Base-by-base conservation (phyloP, 2,797 vertebrate genomes). In the Peromyscus eremicus region DNA sequence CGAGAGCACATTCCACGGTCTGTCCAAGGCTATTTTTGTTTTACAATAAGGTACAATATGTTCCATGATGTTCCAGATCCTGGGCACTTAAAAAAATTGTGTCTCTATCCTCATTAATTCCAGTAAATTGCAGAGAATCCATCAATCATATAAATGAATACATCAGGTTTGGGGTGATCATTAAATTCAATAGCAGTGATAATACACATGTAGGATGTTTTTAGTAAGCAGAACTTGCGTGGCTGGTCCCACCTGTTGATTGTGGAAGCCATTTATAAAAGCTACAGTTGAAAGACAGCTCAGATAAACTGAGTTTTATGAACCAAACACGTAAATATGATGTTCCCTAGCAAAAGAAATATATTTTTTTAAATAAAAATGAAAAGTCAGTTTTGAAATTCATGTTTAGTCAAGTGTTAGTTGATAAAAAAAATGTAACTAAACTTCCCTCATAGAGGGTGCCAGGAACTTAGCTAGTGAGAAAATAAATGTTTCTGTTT, bases 31-130 rank as follows among this genome's bases (percentile, higher is more conserved):
- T 98, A 97, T 98, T 97, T 97, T 97, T 98, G 93, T 96, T 97
- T 97, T 97, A 97, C 97, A 97, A 95, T 97, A 97, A 98, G 96
- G 96, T 97, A 97, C 97, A 97, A 70, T 88, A 52, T 97, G 95
- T 97, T 97, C 98, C 83, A 23, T 89, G 95, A 96, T 96, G 94
- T 87, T 94, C 80, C 85, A 49, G 43, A n/a, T 75, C 68, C 71
- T 60, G 97, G 91, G 25, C n/a, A 17, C 23, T 81, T 91, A 23
- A 52, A 29, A 52, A 64, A 52, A 73, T 49, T 81, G 8, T 89
- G 94, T 94, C 93, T 75, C 55, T 90, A 55, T 92, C 46, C 37
- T 86, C 71, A 75, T 87, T 71, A 66, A 96, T 81, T 73, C 40
- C 10, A 12, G 82, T 17, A 92, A 95, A 68, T 94, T 83, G 62